Evolutionary conservation across 2,113 vertebrate genomes (phyloP).

Genomic region (Hiodon alosoides): DNA sequence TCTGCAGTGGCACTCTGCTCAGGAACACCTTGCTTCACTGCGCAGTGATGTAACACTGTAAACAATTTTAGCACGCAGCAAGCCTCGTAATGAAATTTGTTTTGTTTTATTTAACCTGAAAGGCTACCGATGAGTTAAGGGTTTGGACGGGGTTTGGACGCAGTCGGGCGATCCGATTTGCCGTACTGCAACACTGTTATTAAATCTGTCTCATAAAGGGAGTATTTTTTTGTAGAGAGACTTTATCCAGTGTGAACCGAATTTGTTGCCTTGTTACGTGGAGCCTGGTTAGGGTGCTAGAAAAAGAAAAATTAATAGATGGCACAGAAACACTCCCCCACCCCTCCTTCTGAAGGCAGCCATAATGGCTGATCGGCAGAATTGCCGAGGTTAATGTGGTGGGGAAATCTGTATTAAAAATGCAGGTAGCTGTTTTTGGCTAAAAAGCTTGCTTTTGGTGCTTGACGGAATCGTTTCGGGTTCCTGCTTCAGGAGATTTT

Average conservation of each 20-base stretch:
- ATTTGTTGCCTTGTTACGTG: constrained; percentile 3
- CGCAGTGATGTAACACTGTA: constrained; percentile 22
- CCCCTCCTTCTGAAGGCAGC: not conserved
- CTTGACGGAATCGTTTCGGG: not conserved
- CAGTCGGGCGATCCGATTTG: not conserved
- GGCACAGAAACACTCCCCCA: not conserved
- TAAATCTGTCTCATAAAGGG: constrained; percentile 6
- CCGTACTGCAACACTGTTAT: constrained; percentile 1
- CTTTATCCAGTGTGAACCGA: not conserved
- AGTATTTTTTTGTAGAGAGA: not conserved
- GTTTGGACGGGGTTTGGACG: not conserved
- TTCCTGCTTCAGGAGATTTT: no score
- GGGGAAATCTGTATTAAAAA: constrained; percentile 6
- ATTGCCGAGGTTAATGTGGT: not conserved
- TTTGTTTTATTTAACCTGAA: constrained; percentile 16
- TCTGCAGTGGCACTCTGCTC: constrained; percentile 17
- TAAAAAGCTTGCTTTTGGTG: not conserved
- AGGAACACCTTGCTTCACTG: constrained; percentile 10
- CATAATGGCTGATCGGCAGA: not conserved
- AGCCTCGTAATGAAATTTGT: constrained; percentile 21
- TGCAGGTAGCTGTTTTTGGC: not conserved
- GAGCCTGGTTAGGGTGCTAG: not conserved
- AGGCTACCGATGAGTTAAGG: not conserved
- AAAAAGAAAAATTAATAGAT: not conserved
- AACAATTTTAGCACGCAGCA: constrained; percentile 23